Evolutionary conservation across 1,140 invertebrate genomes (phyloP), one percentile per base, ranked within the genome.

Genomic region (Sycobia sp.): DNA sequence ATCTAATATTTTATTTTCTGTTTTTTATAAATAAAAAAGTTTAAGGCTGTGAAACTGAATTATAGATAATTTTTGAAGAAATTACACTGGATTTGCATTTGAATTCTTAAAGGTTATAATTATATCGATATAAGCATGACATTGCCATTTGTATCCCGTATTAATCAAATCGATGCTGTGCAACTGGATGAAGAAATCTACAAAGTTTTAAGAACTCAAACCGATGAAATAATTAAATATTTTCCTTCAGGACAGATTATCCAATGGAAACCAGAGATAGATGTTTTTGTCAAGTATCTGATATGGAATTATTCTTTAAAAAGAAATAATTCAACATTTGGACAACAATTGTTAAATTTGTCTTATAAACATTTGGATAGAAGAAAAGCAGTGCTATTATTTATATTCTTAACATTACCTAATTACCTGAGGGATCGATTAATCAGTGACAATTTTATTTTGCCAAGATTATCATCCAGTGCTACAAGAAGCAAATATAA

Each of bases 181-280:
- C 73, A 79, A n/a, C 55, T 82, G 5, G 80, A 82, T 57, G 49
- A 71, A 2, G 80, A 82, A 27, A 80, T 82, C 14, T 78, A 73
- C 43, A 74, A 76, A 9, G 73, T 82, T 13, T 66, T 82, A 11
- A 68, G 67, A 4, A 62, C 57, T 23, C 75, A 79, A 60, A 59
- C 67, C 0, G 74, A 71, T 5, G 66, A 74, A 7, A 71, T 81
- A n/a, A 67, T 70, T 5, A 77, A 73, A 32, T 59, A 72, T 34
- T 61, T 71, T n/a, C 65, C 67, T 5, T 68, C 73, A 2, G 74
- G 73, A 10, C 68, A 67, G 16, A 58, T 75, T 4, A 75, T 76
- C 32, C 71, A 67, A 51, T 81, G 74, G 75, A 71, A 72, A 38
- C 73, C 80, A 7, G 80, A 82, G 60, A 70, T 82, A 7, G 74